These are phyloP conservation scores for Toxotes chatareus DNA, from an alignment of 2,113 vertebrate genomes.

Conservation along the genomic window DNA sequence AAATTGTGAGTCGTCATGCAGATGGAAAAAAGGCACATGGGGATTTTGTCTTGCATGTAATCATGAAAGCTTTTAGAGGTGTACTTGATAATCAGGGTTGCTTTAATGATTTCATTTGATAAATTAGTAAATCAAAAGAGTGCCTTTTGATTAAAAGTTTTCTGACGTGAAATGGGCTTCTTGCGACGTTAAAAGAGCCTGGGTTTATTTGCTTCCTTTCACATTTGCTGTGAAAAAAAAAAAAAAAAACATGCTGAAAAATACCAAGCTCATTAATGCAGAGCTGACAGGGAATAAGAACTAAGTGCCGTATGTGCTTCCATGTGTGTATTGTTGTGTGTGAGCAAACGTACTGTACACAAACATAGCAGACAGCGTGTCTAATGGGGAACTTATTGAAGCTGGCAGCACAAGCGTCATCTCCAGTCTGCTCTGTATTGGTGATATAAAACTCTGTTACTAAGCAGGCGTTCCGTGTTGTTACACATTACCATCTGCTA, in stretches of 20 bases:
- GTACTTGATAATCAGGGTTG: slow-evolving; percentile 2
- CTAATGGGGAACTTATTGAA: slow-evolving; percentile 64
- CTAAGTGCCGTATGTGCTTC: background rate
- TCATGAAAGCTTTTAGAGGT: slow-evolving; percentile 19
- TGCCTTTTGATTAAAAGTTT: slow-evolving; percentile 17
- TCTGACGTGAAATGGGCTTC: background rate
- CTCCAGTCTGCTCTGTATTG: slow-evolving; percentile 60
- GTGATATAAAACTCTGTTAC: slow-evolving; percentile 73
- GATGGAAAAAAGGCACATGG: background rate
- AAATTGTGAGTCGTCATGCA: background rate
- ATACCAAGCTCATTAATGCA: slow-evolving; percentile 23
- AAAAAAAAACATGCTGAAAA: slow-evolving; percentile 8
- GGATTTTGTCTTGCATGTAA: background rate
- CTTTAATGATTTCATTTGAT: slow-evolving; percentile 5
- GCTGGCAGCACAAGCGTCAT: slow-evolving; percentile 60
- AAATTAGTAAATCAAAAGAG: slow-evolving; percentile 19
- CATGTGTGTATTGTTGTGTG: slow-evolving; percentile 26
- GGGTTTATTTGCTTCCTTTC: slow-evolving; percentile 18
- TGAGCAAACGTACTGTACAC: slow-evolving; percentile 7
- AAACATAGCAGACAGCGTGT: slow-evolving; percentile 47
- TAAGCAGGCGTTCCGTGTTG: slow-evolving; percentile 71
- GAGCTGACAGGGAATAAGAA: slow-evolving; percentile 18
- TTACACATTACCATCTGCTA: slow-evolving; percentile 78
- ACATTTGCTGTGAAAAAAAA: slow-evolving; percentile 20
- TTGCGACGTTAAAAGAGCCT: background rate